Evolutionary conservation across 2,797 vertebrate species (phyloP), one percentile per base, ranked within the genome.

Genomic region (Sylvilagus floridanus): DNA sequence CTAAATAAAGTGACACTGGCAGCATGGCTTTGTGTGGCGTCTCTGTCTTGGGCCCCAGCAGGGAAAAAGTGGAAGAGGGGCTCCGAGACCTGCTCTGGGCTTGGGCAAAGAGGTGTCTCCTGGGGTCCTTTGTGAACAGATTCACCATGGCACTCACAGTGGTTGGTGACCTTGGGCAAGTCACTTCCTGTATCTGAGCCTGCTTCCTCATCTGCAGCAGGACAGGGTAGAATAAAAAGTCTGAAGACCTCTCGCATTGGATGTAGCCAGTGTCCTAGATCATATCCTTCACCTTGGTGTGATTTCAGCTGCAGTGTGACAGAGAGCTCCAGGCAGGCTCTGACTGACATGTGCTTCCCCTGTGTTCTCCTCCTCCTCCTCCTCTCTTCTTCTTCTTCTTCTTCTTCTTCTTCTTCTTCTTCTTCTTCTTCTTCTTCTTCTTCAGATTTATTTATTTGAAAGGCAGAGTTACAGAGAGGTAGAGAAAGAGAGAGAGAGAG

Each of bases 1-100:
- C 63, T 47, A 26, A 96, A 95, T 96, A 97, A 97, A 97, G 77
- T 69, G 26, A 30, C 22, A 11, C 5, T 85, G 84, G 30, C 73
- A 68, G 30, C 69, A 88, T 52, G 32, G 42, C 2, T 0, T 2
- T 28, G 82, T 92, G 73, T 57, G 35, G 47, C 6, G 21, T 95
- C 94, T 95, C 52, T 11, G 1, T 96, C 42, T 50, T 42, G n/a
- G 60, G n/a, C 24, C 21, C 17, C 65, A 35, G 22, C 35, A 4
- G 24, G 28, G 13, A 19, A 1, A 8, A 28, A n/a, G 52, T 11
- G 57, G 71, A 35, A 30, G 66, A 72, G 54, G 6, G 11, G 60
- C 13, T 28, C 65, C n/a, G 26, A 37, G 17, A 16, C 28, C 88
- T 24, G 68, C 30, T 24, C 88, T 66, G 63, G 77, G 57, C 42